These are phyloP conservation scores for Conchocele bisecta DNA, from an alignment of 2,888 invertebrate species.

Conservation along the genomic window DNA sequence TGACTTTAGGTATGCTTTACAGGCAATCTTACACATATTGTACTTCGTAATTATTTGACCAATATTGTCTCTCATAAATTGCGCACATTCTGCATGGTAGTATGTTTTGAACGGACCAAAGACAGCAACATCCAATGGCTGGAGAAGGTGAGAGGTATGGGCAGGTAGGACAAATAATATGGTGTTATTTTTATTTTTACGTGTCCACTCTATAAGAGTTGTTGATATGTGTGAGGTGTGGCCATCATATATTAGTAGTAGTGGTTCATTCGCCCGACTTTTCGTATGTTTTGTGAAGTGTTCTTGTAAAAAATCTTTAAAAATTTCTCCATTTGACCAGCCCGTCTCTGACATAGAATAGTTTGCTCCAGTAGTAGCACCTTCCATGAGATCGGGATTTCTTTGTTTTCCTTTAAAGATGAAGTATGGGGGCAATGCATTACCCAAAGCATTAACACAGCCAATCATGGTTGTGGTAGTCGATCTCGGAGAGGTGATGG, in stretches of 20 bases:
- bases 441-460: background rate
- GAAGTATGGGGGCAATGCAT: background rate
- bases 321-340: background rate
- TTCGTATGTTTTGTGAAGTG: background rate
- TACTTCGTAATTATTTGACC: constrained; percentile 15
- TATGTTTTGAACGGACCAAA: constrained; percentile 35
- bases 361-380: background rate
- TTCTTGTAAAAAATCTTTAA: background rate
- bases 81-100: constrained; percentile 24
- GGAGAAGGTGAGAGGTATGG: constrained; percentile 29
- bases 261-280: background rate
- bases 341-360: background rate
- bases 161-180: constrained; percentile 29
- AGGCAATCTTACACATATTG: background rate
- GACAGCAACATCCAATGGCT: constrained; percentile 21
- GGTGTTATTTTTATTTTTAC: constrained; percentile 2
- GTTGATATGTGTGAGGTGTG: constrained; percentile 20
- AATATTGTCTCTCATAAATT: constrained; percentile 14
- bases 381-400: background rate
- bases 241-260: constrained; percentile 28
- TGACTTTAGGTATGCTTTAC: background rate
- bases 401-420: background rate
- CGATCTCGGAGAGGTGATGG: background rate
- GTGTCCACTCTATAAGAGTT: constrained; percentile 15
- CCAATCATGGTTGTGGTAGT: background rate